phyloP scores from a whole-genome alignment of 2,797 vertebrate species.

The Enteromius paludinosus region DNA sequence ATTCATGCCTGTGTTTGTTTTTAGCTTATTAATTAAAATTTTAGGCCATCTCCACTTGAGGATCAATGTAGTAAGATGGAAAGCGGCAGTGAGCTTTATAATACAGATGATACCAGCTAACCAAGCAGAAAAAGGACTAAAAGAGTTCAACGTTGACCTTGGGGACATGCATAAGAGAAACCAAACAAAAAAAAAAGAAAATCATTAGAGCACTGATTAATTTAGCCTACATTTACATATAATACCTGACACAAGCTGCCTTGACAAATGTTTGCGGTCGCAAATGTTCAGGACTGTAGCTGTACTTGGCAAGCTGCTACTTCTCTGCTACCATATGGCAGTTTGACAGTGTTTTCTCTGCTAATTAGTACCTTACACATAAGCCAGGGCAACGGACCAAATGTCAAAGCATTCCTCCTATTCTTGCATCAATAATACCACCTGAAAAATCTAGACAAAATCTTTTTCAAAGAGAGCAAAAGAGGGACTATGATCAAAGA shows the following conservation, averaged over 20 bases:
- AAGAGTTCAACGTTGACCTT: constrained; percentile 54
- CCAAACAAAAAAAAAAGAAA: neutral
- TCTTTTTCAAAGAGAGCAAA: constrained; percentile 4
- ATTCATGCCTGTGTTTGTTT: neutral
- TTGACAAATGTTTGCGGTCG: constrained; percentile 72
- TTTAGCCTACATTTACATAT: constrained; percentile 79
- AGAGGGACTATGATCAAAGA: neutral
- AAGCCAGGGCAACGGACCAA: constrained; percentile 80
- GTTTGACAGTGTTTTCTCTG: constrained; percentile 82
- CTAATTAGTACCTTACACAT: constrained; percentile 86
- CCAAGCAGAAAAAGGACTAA: constrained; percentile 34
- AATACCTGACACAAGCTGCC: constrained; percentile 74
- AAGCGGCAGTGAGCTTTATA: neutral
- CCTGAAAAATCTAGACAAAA: constrained; percentile 55
- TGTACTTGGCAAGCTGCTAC: constrained; percentile 80
- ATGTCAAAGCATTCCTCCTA: constrained; percentile 71
- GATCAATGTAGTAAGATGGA: neutral
- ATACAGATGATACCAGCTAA: constrained; percentile 32
- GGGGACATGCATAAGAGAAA: neutral
- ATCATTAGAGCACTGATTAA: constrained; percentile 69
- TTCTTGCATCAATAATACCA: constrained; percentile 66
- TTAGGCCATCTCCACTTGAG: neutral
- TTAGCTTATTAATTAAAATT: neutral
- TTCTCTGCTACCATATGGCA: constrained; percentile 81
- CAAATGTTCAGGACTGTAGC: constrained; percentile 73